Evolutionary conservation across 2,888 invertebrate genomes (phyloP), one percentile per base, ranked within the genome.

Genomic region (Mimachlamys varia): DNA sequence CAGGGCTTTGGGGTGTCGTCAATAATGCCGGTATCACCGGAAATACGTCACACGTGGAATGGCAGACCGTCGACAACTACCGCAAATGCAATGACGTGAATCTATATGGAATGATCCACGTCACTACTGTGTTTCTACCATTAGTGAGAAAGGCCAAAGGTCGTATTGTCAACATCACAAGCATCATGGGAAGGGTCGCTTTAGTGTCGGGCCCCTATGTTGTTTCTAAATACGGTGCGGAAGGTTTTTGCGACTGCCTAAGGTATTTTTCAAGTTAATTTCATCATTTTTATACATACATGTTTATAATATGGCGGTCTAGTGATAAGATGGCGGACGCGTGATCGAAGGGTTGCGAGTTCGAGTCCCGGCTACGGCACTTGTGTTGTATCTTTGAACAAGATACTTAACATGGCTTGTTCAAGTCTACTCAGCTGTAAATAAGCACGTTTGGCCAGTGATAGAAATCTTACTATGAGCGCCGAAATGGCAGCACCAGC

Each of bases 71-170:
- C 1, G 94, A 95, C 1, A 96, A 96, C 89, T 97, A 96, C 93
- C 90, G 92, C 49, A 87, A 89, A 0, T 92, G 91, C 22, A 91
- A 95, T 44, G 92, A 93, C 12, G 94, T 96, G 55, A 97, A 97
- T 92, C 91, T 96, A 5, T 95, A 95, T 90, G 97, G 97, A 12
- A 95, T 96, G 7, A 95, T 97, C 19, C 94, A 95, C 55, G 93
- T 94, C 55, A 94, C 94, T 0, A 92, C 91, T 22, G 89, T 92
- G 3, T 95, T 95, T 90, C 91, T 95, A 22, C 95, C 95, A 0
- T 90, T 96, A 22, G 53, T 96, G 17, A 93, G 95, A 27, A 91
- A 92, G 44, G 92, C 92, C 12, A 91, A 92, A 88, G 96, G 96
- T 0, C 93, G 96, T 0, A 91, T 96, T 62, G 94, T 96, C 7